phyloP scores from a whole-genome alignment of 2,113 vertebrate species.

The Clupea harengus region DNA sequence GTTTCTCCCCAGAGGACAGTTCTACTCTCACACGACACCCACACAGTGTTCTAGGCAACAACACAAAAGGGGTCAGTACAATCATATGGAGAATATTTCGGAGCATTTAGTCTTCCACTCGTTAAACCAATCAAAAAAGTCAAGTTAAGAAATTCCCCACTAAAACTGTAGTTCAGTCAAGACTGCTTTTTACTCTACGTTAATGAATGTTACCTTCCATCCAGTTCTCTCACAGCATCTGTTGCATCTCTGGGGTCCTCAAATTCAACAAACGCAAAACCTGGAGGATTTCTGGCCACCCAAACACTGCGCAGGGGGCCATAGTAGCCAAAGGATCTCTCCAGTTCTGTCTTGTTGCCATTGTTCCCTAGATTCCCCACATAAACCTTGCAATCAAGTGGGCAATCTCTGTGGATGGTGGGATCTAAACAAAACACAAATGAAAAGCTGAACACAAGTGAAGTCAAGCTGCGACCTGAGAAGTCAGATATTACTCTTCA shows the following conservation, averaged over 20 bases:
- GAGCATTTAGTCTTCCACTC: background rate
- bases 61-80: background rate
- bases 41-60: slow-evolving; percentile 79
- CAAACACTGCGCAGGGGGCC: slow-evolving; percentile 94
- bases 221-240: slow-evolving; percentile 95
- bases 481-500: too few relatives aligned
- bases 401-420: slow-evolving; percentile 88
- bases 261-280: slow-evolving; percentile 98
- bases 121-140: background rate
- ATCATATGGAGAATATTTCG: background rate
- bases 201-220: slow-evolving; percentile 83
- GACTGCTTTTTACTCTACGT: too few relatives aligned
- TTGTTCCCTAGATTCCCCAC: slow-evolving; percentile 97
- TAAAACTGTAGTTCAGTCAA: too few relatives aligned
- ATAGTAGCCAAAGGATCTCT: slow-evolving; percentile 94
- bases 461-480: too few relatives aligned
- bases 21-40: slow-evolving; percentile 93
- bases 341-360: slow-evolving; percentile 96
- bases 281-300: slow-evolving; percentile 95
- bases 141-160: background rate
- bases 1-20: slow-evolving; percentile 92
- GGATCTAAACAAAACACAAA: slow-evolving; percentile 58
- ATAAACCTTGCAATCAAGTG: slow-evolving; percentile 97
- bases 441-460: background rate
- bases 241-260: slow-evolving; percentile 95